These are phyloP conservation scores for Betta splendens DNA, from an alignment of 2,797 vertebrate species.

Conservation along the genomic window DNA sequence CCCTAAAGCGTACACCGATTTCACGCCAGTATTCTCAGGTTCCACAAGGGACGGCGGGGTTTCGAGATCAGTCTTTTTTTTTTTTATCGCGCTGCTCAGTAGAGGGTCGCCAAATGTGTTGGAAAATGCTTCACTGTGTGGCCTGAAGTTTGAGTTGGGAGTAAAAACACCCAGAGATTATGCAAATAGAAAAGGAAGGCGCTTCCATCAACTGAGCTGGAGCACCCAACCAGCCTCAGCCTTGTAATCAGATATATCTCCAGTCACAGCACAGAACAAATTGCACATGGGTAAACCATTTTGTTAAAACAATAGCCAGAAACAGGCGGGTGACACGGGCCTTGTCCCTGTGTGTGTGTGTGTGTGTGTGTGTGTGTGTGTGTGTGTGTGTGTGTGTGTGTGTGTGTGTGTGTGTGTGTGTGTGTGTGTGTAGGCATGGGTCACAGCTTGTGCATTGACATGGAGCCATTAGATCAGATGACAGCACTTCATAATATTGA, in stretches of 20 bases:
- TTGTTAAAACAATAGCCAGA: slow-evolving; percentile 62
- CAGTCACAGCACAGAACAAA: slow-evolving; percentile 50
- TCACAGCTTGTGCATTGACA: slow-evolving; percentile 69
- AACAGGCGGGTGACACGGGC: slow-evolving; percentile 44
- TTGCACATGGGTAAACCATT: slow-evolving; percentile 54
- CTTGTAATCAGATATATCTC: slow-evolving; percentile 56
- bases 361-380: slow-evolving; percentile 7
- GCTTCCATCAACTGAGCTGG: slow-evolving; percentile 43
- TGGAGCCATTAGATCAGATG: slow-evolving; percentile 67
- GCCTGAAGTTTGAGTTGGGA: slow-evolving; percentile 40
- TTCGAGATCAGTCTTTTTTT: slow-evolving; percentile 29
- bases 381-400: slow-evolving; percentile 2
- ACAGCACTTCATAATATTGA: slow-evolving; percentile 79
- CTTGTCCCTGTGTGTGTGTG: slow-evolving; percentile 7
- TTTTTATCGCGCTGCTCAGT: slow-evolving; percentile 18
- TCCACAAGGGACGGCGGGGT: background rate
- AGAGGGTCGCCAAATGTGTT: slow-evolving; percentile 10
- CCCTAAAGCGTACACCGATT: slow-evolving; percentile 21
- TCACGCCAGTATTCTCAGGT: slow-evolving; percentile 15
- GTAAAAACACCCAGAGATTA: slow-evolving; percentile 39
- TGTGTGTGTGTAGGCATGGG: slow-evolving; percentile 34
- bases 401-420: slow-evolving; percentile 4
- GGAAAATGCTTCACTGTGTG: slow-evolving; percentile 20
- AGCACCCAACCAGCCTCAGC: slow-evolving; percentile 16
- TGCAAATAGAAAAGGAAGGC: slow-evolving; percentile 40